Evolutionary conservation across 2,113 vertebrate species (phyloP).

Genomic region (Macrotis lagotis): DNA sequence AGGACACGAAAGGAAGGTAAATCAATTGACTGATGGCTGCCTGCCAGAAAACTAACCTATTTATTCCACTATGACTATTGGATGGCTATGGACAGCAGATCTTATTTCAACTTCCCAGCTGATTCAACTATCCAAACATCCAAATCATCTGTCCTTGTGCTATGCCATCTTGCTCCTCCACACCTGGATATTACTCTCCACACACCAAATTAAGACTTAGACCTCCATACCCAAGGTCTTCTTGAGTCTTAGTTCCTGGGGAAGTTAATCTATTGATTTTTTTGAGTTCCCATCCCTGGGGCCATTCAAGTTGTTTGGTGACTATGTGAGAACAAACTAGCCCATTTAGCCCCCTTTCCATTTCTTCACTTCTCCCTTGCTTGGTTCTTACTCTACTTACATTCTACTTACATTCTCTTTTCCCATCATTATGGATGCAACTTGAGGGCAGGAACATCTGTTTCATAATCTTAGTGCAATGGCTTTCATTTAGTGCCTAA

Average conservation of each 20-base stretch:
- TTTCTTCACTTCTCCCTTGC: background rate
- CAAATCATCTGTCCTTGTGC: background rate
- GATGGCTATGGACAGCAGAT: background rate
- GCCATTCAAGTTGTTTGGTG: background rate
- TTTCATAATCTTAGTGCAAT: background rate
- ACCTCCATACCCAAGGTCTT: background rate
- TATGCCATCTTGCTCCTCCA: background rate
- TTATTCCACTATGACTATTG: background rate
- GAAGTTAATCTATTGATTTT: background rate
- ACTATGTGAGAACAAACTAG: background rate
- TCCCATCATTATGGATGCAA: too few relatives aligned
- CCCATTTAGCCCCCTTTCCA: background rate
- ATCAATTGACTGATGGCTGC: background rate
- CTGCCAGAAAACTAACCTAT: background rate
- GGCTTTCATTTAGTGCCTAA: background rate
- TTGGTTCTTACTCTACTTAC: background rate
- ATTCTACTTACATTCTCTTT: background rate
- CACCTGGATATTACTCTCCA: background rate
- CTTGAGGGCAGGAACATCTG: background rate
- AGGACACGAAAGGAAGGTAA: background rate
- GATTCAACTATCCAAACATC: background rate
- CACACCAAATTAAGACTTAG: background rate
- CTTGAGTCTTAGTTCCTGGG: background rate
- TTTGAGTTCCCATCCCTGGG: background rate
- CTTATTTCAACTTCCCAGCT: background rate